Conservation (phyloP, 2,797 vertebrate species). For the Arvicola amphibius region DNA sequence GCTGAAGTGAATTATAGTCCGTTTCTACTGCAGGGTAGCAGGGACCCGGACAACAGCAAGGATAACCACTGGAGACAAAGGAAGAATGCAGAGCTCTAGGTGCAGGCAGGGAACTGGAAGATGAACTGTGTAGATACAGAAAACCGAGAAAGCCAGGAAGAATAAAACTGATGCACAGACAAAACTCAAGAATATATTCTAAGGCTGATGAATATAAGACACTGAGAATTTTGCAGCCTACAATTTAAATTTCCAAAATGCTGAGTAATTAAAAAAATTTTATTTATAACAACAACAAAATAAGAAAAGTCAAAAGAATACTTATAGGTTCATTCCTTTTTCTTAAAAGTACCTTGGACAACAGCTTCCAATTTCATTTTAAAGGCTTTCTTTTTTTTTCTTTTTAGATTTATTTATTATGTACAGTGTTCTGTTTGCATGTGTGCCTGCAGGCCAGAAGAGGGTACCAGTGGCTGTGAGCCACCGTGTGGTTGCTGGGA, state of each 20-base stretch:
- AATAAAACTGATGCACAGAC: background rate
- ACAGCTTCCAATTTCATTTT: background rate
- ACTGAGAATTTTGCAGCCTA: background rate
- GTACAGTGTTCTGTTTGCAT: too few species aligned
- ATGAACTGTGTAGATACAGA: background rate
- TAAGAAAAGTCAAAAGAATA: background rate
- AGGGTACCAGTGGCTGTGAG: too few species aligned
- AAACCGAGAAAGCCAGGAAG: background rate
- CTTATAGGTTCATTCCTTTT: background rate
- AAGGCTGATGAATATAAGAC: background rate
- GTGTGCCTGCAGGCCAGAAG: too few species aligned
- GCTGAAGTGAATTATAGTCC: slow-evolving; percentile 40
- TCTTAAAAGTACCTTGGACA: background rate
- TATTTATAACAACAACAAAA: background rate
- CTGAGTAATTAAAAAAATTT: background rate
- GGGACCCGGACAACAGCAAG: slow-evolving; percentile 3
- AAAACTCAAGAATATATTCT: background rate
- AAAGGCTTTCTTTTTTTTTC: background rate
- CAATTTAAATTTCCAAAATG: background rate
- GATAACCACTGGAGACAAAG: background rate
- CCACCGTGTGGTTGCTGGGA: too few species aligned
- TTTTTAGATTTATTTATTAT: too few species aligned
- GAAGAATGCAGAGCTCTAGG: background rate
- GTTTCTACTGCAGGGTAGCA: background rate
- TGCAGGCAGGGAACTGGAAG: slow-evolving; percentile 1